Evolutionary conservation across 92 coral and sea anemone species (phyloP).

Genomic region (Montipora capitata): DNA sequence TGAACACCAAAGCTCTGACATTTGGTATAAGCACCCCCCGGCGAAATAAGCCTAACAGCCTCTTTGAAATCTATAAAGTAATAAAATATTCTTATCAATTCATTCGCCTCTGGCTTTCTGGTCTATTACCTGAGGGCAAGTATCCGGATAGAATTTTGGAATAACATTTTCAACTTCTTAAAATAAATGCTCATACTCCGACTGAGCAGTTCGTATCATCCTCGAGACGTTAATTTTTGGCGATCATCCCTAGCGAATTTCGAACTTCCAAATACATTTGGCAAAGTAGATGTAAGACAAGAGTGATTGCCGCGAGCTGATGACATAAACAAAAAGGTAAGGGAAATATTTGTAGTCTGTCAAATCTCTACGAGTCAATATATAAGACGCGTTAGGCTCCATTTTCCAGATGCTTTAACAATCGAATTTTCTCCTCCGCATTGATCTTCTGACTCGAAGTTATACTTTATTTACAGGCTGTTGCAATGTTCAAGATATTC

Average conservation of each 20-base stretch:
- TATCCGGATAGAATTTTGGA: neutral
- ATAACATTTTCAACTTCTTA: neutral
- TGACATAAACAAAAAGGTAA: neutral
- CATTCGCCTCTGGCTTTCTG: constrained; percentile 25
- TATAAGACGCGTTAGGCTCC: too few species aligned
- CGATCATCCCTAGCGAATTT: neutral
- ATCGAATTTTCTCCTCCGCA: too few species aligned
- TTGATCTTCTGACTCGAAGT: too few species aligned
- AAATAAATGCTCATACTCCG: neutral
- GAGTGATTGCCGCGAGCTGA: neutral
- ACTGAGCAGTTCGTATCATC: neutral
- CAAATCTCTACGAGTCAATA: neutral
- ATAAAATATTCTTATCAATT: constrained; percentile 5
- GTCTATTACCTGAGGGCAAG: constrained; percentile 11
- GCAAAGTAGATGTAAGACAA: neutral
- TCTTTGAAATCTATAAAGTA: neutral
- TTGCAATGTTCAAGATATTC: neutral
- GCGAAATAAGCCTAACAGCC: neutral
- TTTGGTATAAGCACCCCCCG: constrained; percentile 3
- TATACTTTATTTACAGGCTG: neutral
- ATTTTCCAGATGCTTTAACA: too few species aligned
- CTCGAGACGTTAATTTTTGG: neutral
- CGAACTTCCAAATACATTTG: neutral
- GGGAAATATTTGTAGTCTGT: neutral
- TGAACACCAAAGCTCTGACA: neutral